Percentiles rank a stretch among this genome's conserved stretches.
Evolutionary conservation across 2,888 invertebrate species (phyloP).

Genomic region (Dermolepida albohirtum): DNA sequence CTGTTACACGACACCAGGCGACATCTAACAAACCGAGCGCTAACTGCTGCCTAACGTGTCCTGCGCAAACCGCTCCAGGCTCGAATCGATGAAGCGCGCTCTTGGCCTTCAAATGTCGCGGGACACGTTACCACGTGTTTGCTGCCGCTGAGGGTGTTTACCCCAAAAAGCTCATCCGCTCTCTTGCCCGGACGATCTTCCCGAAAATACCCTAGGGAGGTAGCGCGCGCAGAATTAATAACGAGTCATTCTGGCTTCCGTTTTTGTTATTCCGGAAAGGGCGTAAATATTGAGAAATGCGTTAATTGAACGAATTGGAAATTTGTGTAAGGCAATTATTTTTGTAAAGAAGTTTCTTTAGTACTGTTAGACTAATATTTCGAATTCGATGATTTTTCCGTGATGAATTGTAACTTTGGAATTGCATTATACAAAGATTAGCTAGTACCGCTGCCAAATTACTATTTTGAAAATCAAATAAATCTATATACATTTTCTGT

Average conservation of each 20-base stretch:
- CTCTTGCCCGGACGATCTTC: slow-evolving; percentile 7
- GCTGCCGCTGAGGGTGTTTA: slow-evolving; percentile 57
- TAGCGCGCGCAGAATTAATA: background rate
- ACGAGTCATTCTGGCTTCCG: slow-evolving; percentile 6
- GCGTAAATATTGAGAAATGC: no score
- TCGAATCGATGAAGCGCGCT: slow-evolving; percentile 61
- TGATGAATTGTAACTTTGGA: no score
- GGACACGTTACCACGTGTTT: slow-evolving; percentile 50
- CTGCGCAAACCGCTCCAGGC: slow-evolving; percentile 39
- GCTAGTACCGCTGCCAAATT: no score
- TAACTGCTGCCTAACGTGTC: slow-evolving; percentile 19
- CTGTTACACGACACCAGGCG: slow-evolving; percentile 39
- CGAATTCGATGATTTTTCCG: no score
- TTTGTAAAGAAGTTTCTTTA: no score
- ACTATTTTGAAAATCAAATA: no score
- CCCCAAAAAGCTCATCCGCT: slow-evolving; percentile 45
- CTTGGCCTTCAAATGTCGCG: slow-evolving; percentile 63
- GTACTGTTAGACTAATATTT: no score
- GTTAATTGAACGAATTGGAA: background rate
- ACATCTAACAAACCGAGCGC: slow-evolving; percentile 46
- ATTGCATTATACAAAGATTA: no score
- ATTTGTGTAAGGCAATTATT: no score
- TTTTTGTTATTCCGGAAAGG: background rate
- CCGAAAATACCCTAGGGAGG: background rate
- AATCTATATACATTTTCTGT: no score